phyloP scores from a whole-genome alignment of 2,797 vertebrate genomes.

The Sardinella longiceps region DNA sequence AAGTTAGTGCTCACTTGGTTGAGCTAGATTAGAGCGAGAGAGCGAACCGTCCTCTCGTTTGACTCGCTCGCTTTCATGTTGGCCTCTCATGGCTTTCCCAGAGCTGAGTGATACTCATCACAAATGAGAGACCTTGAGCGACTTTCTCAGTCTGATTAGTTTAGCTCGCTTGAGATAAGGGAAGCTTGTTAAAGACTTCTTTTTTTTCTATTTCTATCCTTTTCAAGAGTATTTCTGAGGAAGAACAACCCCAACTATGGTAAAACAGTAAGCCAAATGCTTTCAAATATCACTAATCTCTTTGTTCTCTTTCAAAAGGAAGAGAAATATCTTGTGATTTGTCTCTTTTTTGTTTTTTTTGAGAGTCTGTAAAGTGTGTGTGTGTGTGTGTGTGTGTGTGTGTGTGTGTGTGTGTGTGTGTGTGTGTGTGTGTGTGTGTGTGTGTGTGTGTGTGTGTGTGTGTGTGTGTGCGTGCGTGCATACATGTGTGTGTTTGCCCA shows the following conservation, averaged over 20 bases:
- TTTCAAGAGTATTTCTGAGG: slow-evolving; percentile 67
- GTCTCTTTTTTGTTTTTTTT: slow-evolving; percentile 26
- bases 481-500: slow-evolving; percentile 52
- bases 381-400: too few relatives aligned
- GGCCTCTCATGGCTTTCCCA: slow-evolving; percentile 53
- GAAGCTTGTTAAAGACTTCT: slow-evolving; percentile 66
- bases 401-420: not conserved
- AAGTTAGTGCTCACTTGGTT: slow-evolving; percentile 63
- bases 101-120: slow-evolving; percentile 67
- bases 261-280: slow-evolving; percentile 69
- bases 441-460: not conserved
- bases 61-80: slow-evolving; percentile 67
- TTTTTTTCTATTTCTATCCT: slow-evolving; percentile 68
- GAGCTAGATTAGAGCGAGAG: slow-evolving; percentile 66
- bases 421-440: slow-evolving; percentile 51
- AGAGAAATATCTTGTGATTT: slow-evolving; percentile 59
- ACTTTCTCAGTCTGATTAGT: slow-evolving; percentile 71
- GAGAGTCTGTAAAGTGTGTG: too few relatives aligned
- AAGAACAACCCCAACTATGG: slow-evolving; percentile 49
- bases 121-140: slow-evolving; percentile 68
- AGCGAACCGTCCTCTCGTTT: slow-evolving; percentile 50
- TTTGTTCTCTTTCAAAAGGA: slow-evolving; percentile 76
- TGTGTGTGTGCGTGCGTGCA: not conserved
- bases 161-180: slow-evolving; percentile 66
- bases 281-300: slow-evolving; percentile 72